Base-by-base conservation (phyloP, 2,888 invertebrate species). In the Atethmia centrago region DNA sequence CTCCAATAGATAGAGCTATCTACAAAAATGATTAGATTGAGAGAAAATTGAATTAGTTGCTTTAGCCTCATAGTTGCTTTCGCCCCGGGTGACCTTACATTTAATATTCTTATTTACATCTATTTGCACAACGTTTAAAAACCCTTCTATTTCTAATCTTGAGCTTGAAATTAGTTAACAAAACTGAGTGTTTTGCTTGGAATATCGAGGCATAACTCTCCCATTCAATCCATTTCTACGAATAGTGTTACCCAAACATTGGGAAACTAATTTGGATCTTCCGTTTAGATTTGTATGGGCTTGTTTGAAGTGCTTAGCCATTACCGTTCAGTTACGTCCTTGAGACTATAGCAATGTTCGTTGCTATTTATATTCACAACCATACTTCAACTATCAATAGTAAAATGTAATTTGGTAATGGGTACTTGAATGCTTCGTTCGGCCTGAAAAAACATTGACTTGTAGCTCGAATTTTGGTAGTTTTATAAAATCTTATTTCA, bases 241-340 rank as follows among this genome's bases (percentile, higher is more conserved):
- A 85, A 85, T 75, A 85, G 74, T 82, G 75, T 78, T 79, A 64
- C 80, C 70, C 61, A 87, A 83, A 87, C 77, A 85, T 81, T 77
- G 69, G 10, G 59, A 79, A 76, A 76, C 83, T 59, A 83, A 80
- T 86, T 82, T 81, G 85, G 87, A 77, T 73, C 74, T 87, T 75
- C 71, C 76, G 76, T 85, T 87, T 79, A 71, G 78, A 71, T 77
- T 82, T 78, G 74, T 87, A 83, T 85, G 82, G 84, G 70, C 79
- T 84, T 79, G 80, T 87, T 83, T 87, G 88, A 87, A 87, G 86
- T 85, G 76, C 63, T 76, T 75, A 79, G 45, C 82, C 77, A 83
- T 79, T 87, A 88, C 83, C 74, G 80, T 78, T 83, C 83, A 82
- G 77, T 73, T 81, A 73, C 83, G 88, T 86, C 88, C 88, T 87